Base-by-base conservation (phyloP, 1,140 invertebrate genomes). In the Schlechtendalia chinensis region DNA sequence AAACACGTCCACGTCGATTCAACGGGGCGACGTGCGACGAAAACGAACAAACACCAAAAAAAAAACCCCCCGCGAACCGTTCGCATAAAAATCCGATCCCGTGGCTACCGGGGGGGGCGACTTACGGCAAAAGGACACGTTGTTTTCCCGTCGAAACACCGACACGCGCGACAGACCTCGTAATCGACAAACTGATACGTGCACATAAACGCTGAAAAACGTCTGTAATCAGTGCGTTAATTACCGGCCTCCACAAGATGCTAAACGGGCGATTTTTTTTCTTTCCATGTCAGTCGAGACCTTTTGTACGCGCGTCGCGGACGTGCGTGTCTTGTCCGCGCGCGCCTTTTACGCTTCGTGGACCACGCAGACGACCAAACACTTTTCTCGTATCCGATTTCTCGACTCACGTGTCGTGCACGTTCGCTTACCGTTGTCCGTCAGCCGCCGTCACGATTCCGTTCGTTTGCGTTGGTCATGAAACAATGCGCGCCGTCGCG, bases 211-310 rank as follows among this genome's bases (percentile, higher is more conserved):
- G 75, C 50, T 79, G 45, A 77, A 50, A 79, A 79, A 63, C 63
- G 75, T 79, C 22, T 63, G 39, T 79, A 79, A 79, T 79, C 75
- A 79, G 75, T 79, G 63, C 56, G 75, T 79, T 79, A 79, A 79
- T 79, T 79, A 79, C 75, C 75, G 75, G 72, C 72, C 75, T 59
- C 56, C 45, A n/a, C n/a, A 79, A 79, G 75, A 79, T 61, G 75
- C 56, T 79, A 79, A n/a, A 79, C 63, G 75, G 75, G 63, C 75
- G 63, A 79, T 79, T 61, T 72, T 61, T 61, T n/a, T n/a, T n/a
- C n/a, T n/a, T n/a, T n/a, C n/a, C n/a, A 61, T 79, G 39, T 63
- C 75, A 79, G 75, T 79, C 56, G 75, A 61, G 63, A 61, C 75
- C 29, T 79, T 79, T 61, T 59, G 47, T 63, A 79, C 47, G 45